Evolutionary conservation across 2,113 vertebrate species (phyloP), one percentile per base, ranked within the genome.

Genomic region (Rynchops niger): DNA sequence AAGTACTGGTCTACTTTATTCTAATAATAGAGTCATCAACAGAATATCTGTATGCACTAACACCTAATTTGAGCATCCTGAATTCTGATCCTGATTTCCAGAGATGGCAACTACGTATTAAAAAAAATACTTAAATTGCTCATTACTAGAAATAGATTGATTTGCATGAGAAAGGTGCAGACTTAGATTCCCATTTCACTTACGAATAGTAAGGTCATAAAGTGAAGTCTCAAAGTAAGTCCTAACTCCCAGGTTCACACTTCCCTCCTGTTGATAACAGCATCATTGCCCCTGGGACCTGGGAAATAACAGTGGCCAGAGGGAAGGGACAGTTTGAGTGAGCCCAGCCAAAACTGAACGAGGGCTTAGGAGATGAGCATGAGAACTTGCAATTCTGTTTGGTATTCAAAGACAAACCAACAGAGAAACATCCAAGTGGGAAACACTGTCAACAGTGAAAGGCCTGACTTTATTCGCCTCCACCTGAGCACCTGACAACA

Each of bases 121-220:
- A 43, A 30, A 87, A 90, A 94, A n/a, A 14, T 0, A 10, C 45
- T 82, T 82, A 91, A 87, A 95, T 73, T 95, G 81, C 45, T 97
- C 74, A 88, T 96, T 85, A 94, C 74, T 89, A 93, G 93, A 97
- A 97, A 90, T 73, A 94, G 89, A 88, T 80, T 90, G 61, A 93
- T 95, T 95, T 90, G 71, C 93, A 94, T 90, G 84, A 91, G 91
- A 93, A 96, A 85, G 70, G 58, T 65, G 59, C 30, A 63, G 58
- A 94, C 45, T 87, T 82, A 81, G 52, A 80, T 45, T 95, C 78
- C 30, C 14, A 66, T 40, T 94, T 91, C 21, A 61, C 58, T 87
- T 92, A 85, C 1, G 0, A 95, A 87, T 82, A 42, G 6, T 53
- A 88, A 89, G 36, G 67, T 62, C 11, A 66, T 52, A 69, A 90